Evolutionary conservation across 2,797 vertebrate genomes (phyloP).

Genomic region (Scleropages formosus): DNA sequence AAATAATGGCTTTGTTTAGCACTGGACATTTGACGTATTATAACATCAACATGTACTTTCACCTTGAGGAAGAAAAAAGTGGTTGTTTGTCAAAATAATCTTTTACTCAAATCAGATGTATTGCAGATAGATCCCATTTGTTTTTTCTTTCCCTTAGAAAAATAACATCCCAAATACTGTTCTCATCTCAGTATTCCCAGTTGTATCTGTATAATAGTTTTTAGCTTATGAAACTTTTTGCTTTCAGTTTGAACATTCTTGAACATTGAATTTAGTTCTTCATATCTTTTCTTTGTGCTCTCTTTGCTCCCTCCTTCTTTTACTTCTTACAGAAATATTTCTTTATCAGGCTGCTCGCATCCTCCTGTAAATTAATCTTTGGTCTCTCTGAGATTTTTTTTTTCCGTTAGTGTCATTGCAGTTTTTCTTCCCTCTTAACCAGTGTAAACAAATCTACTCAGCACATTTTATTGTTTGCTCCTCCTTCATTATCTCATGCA

Average conservation of each 20-base stretch:
- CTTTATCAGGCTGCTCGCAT: neutral
- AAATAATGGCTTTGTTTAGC: too few species aligned
- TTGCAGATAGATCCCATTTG: too few species aligned
- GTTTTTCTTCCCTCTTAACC: constrained; percentile 10
- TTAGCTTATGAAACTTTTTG: constrained; percentile 9
- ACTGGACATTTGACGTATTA: too few species aligned
- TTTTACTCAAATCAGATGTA: too few species aligned
- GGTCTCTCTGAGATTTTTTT: constrained; percentile 11
- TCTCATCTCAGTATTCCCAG: constrained; percentile 1
- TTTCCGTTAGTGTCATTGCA: constrained; percentile 16
- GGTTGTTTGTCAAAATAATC: too few species aligned
- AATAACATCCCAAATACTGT: constrained; percentile 4
- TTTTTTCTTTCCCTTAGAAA: neutral
- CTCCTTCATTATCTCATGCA: constrained; percentile 15
- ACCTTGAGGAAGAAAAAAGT: too few species aligned
- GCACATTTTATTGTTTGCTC: constrained; percentile 24
- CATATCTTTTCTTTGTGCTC: constrained; percentile 9
- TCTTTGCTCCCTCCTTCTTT: constrained; percentile 27
- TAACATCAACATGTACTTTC: too few species aligned
- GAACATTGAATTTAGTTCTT: neutral
- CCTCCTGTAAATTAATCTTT: constrained; percentile 22
- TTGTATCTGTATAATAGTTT: constrained; percentile 13
- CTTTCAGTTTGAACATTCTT: neutral
- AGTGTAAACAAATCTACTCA: constrained; percentile 27
- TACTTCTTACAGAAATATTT: constrained; percentile 16